Base-by-base conservation (phyloP, 2,113 vertebrate species). In the Perca flavescens region DNA sequence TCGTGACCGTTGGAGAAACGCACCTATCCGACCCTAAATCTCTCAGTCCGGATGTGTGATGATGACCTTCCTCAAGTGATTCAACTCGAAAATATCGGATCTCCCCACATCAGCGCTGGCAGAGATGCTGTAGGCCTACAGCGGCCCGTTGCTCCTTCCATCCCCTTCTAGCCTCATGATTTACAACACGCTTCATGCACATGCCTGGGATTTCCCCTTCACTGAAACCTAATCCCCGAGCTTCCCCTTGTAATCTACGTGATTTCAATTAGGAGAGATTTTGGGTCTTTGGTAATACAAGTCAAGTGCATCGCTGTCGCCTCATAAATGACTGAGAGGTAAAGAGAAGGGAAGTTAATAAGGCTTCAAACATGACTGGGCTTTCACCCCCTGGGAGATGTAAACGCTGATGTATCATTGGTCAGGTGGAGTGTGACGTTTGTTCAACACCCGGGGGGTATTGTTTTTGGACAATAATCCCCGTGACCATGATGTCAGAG, bases 211-310 rank as follows among this genome's bases (percentile, higher is more conserved):
- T 88, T 90, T 86, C 88, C 89, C 82, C 82, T 84, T 66, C 28
- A 28, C 79, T 79, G 87, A 86, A 92, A 91, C 75, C 1, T 72
- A 85, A 90, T 86, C 85, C 88, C 81, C 0, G 19, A 79, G 67
- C 68, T 86, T 87, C 79, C 72, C 70, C 79, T 72, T 84, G 54
- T 81, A 90, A 90, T 85, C 83, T 87, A 76, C 82, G 65, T 85
- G 80, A 93, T 91, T 89, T 93, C 86, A 94, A 94, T 93, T 91
- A 92, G 85, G 82, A 83, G 66, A 86, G 90, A 93, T 85, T 77
- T 80, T 82, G 79, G 60, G 61, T 74, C 80, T 84, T 72, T 72
- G 73, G 81, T 82, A 88, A 84, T 65, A 82, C 74, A 86, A 90
- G 83, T 84, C 65, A 84, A 88, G 88, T 91, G 86, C 84, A 93